Conservation (phyloP, 2,888 invertebrate species). For the Leptarthrus brevirostris region DNA sequence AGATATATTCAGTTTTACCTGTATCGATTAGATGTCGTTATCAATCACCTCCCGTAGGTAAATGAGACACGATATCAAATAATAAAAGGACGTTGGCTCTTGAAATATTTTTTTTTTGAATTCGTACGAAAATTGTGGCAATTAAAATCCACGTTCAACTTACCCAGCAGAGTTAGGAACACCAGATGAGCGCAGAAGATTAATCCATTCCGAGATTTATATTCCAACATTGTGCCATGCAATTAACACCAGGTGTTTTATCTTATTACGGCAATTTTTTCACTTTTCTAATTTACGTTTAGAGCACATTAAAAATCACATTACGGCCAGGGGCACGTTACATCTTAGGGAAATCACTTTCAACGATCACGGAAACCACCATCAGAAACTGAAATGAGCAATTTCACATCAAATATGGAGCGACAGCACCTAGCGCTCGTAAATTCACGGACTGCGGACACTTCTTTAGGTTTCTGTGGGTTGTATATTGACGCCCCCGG, state of each 20-base stretch:
- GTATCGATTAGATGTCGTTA: conserved; percentile 27
- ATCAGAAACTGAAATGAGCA: conserved; percentile 4
- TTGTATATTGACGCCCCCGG: background rate
- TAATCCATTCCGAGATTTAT: conserved; percentile 49
- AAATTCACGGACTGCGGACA: conserved; percentile 8
- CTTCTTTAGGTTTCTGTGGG: conserved; percentile 17
- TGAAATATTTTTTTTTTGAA: too few relatives aligned
- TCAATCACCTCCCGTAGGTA: conserved; percentile 23
- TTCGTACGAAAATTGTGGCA: too few relatives aligned
- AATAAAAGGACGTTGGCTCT: background rate
- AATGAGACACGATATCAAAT: background rate
- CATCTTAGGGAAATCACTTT: conserved; percentile 13
- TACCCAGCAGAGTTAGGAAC: conserved; percentile 41
- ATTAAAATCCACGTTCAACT: conserved; percentile 7
- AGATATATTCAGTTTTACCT: background rate
- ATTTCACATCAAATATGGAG: conserved; percentile 18
- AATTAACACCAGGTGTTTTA: conserved; percentile 47
- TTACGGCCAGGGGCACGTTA: conserved; percentile 7
- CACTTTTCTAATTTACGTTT: conserved; percentile 34
- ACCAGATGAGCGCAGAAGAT: conserved; percentile 43
- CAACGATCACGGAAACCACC: conserved; percentile 8
- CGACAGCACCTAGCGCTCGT: background rate
- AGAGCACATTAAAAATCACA: conserved; percentile 31
- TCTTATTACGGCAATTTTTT: conserved; percentile 31
- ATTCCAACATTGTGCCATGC: conserved; percentile 50